These are phyloP conservation scores for Pollenia labialis DNA, from an alignment of 2,888 invertebrate species.

Conservation along the genomic window DNA sequence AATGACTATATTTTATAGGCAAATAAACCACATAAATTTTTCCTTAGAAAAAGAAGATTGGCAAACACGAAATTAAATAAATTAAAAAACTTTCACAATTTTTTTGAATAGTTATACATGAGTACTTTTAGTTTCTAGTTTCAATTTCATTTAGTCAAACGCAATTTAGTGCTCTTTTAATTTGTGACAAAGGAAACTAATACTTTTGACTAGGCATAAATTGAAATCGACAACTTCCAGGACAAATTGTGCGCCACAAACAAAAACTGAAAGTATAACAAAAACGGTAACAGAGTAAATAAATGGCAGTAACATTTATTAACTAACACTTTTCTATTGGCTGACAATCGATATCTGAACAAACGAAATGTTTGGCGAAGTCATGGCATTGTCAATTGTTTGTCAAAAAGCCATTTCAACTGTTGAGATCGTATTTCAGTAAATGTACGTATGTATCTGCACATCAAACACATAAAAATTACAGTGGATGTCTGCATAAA, in stretches of 20 bases:
- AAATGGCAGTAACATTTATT: constrained; percentile 48
- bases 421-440: constrained; percentile 68
- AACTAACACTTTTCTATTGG: constrained; percentile 67
- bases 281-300: constrained; percentile 37
- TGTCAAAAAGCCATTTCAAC: constrained; percentile 73
- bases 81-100: constrained; percentile 35
- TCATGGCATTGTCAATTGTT: constrained; percentile 74
- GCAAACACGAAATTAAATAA: constrained; percentile 1
- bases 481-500: background rate
- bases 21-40: constrained; percentile 38
- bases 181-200: constrained; percentile 60
- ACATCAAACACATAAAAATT: constrained; percentile 1
- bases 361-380: constrained; percentile 70
- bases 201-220: constrained; percentile 43
- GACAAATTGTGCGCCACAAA: constrained; percentile 60
- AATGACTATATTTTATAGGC: constrained; percentile 46
- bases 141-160: constrained; percentile 28
- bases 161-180: constrained; percentile 42
- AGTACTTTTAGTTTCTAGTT: background rate
- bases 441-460: constrained; percentile 17
- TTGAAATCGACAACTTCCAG: constrained; percentile 51
- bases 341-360: constrained; percentile 67
- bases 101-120: background rate
- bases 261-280: constrained; percentile 42
- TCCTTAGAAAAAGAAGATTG: background rate